A percentile compares a stretch with the other conserved stretches of the same genome.
Conservation (phyloP, 2,888 invertebrate genomes). For the Carpatolechia fugitivella region DNA sequence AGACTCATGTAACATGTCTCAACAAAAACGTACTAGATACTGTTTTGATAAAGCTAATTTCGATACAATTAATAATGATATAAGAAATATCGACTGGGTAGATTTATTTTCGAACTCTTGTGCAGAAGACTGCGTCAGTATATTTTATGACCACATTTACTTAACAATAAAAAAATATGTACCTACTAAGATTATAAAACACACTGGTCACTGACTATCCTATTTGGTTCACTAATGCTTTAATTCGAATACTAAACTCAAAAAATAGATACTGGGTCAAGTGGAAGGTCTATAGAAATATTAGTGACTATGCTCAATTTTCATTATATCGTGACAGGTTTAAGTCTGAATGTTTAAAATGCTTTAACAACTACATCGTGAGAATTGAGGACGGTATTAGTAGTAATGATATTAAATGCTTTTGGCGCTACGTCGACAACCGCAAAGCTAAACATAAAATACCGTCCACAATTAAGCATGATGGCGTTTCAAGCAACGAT, state of each 20-base stretch:
- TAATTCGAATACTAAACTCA: slow-evolving; percentile 19
- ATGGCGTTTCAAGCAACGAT: background rate
- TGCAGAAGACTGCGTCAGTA: background rate
- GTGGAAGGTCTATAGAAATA: slow-evolving; percentile 22
- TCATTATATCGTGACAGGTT: slow-evolving; percentile 5
- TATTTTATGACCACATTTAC: slow-evolving; percentile 1
- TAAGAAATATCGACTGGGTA: background rate
- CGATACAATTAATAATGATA: background rate
- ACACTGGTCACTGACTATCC: background rate
- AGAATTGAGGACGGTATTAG: background rate
- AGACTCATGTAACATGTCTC: background rate
- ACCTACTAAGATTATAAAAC: background rate
- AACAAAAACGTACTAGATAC: background rate
- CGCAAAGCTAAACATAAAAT: background rate
- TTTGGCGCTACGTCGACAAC: background rate
- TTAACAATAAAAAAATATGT: background rate
- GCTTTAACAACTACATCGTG: slow-evolving; percentile 1
- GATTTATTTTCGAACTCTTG: background rate
- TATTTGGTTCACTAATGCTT: slow-evolving; percentile 1
- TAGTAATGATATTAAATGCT: background rate
- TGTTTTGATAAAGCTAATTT: slow-evolving; percentile 3
- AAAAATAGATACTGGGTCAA: slow-evolving; percentile 21
- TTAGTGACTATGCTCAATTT: slow-evolving; percentile 18
- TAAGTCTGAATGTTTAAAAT: slow-evolving; percentile 9
- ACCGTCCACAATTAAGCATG: background rate